Evolutionary conservation across 2,113 vertebrate species (phyloP), one percentile per base, ranked within the genome.

Genomic region (Clarias gariepinus): DNA sequence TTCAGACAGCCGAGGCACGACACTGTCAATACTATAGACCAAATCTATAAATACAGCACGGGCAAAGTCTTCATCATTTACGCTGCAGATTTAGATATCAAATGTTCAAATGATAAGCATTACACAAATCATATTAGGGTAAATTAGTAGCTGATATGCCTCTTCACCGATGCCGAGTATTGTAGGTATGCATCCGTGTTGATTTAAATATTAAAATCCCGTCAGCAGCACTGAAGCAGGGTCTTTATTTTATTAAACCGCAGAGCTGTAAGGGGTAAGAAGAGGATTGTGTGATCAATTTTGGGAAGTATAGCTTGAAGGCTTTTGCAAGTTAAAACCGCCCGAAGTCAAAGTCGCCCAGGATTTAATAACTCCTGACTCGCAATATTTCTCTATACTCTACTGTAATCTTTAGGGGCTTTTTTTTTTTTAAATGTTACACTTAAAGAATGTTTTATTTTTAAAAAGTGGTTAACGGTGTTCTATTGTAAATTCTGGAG

Each of bases 241-340:
- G 80, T 80, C 57, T 86, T 80, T 73, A 74, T 79, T 64, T 80
- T 86, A 84, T 80, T 84, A 76, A 82, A 86, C 33, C 33, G 52
- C 47, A 87, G 81, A 89, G 81, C 69, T 77, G n/a, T 73, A 53
- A 68, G 66, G 61, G n/a, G 19, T 85, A 79, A 71, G 76, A 77
- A 87, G 69, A 83, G 15, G 74, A 82, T 87, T 91, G 76, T 87
- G 89, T 53, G 64, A 52, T 87, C 90, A 91, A 92, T 91, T 92
- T 90, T 87, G 87, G 89, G 88, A 91, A 90, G 88, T 73, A 86
- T 84, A 88, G 88, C 87, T 92, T 90, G 90, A 92, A 91, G 88
- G 91, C 90, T 92, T 89, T 78, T 92, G 85, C 89, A 91, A 86
- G 90, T 92, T 90, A 87, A 91, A 92, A 89, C 88, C 87, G 77